Conservation (phyloP, 2,888 invertebrate genomes). For the Neuroscelio doddi region DNA sequence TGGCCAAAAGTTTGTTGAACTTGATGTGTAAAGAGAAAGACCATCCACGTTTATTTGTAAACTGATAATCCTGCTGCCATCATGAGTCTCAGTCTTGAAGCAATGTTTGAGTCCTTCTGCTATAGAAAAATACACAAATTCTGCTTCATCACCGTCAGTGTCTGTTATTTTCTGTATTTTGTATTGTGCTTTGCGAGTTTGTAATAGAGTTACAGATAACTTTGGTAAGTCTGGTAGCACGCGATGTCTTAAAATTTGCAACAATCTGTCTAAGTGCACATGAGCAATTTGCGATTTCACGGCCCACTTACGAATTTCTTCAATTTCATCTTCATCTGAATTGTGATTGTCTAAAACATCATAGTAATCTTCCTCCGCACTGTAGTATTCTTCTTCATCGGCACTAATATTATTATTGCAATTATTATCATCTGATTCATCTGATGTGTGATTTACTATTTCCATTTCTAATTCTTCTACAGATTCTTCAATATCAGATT, state of each 20-base stretch:
- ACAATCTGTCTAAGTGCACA: slow-evolving; percentile 16
- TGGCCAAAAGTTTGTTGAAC: no score
- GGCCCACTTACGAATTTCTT: slow-evolving; percentile 26
- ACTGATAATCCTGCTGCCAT: no score
- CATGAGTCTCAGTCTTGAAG: no score
- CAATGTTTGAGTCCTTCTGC: slow-evolving; percentile 27
- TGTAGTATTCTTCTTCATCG: not conserved
- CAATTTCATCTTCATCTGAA: slow-evolving; percentile 12
- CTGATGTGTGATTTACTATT: no score
- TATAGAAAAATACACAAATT: slow-evolving; percentile 37
- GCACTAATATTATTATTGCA: no score
- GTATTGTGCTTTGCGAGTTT: no score
- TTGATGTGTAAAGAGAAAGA: slow-evolving; percentile 36
- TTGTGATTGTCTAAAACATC: not conserved
- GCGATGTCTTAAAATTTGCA: slow-evolving; percentile 21
- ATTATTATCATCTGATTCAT: no score
- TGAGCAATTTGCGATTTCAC: slow-evolving; percentile 18
- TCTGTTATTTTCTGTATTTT: slow-evolving; percentile 10
- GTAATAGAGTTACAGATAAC: slow-evolving; percentile 32
- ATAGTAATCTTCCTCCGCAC: no score
- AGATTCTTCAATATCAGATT: no score
- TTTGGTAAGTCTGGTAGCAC: slow-evolving; percentile 38
- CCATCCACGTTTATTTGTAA: no score
- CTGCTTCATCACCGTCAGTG: slow-evolving; percentile 12
- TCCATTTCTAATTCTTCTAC: no score